Conservation (phyloP, 92 coral and sea anemone genomes). For the Umimayanthus chanpuru region DNA sequence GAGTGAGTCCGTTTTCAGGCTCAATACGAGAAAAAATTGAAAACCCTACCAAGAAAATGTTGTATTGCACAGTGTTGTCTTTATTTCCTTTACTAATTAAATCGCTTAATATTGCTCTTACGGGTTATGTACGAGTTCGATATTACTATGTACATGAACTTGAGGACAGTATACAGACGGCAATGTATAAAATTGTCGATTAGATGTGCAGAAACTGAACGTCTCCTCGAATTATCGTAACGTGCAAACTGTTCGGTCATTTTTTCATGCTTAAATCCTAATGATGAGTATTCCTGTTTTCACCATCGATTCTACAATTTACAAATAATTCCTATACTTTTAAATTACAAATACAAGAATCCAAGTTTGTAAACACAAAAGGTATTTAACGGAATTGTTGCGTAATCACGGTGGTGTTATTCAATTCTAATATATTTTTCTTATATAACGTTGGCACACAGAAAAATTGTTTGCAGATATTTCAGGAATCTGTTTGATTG, state of each 20-base stretch:
- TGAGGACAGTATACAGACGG: not conserved
- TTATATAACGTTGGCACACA: no score
- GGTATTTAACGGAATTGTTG: no score
- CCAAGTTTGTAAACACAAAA: not conserved
- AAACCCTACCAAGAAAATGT: not conserved
- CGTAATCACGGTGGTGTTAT: not conserved
- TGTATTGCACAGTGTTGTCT: constrained; percentile 1
- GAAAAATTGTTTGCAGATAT: no score
- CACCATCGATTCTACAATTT: not conserved
- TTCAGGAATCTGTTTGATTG: no score
- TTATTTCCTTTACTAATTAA: constrained; percentile 42
- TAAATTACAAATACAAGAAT: not conserved
- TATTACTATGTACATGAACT: not conserved
- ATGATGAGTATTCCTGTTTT: no score
- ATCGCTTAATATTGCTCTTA: constrained; percentile 33
- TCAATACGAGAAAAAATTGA: not conserved
- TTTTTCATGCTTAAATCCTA: not conserved
- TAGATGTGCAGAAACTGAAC: not conserved
- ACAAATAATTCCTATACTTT: not conserved
- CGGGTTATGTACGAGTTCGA: not conserved
- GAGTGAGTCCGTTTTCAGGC: not conserved
- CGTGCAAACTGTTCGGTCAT: not conserved
- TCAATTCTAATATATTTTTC: no score
- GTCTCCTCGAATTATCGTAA: not conserved
- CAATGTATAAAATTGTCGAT: not conserved